These are phyloP conservation scores for Macrobrachium rosenbergii DNA, from an alignment of 1,140 invertebrate genomes.

Conservation along the genomic window DNA sequence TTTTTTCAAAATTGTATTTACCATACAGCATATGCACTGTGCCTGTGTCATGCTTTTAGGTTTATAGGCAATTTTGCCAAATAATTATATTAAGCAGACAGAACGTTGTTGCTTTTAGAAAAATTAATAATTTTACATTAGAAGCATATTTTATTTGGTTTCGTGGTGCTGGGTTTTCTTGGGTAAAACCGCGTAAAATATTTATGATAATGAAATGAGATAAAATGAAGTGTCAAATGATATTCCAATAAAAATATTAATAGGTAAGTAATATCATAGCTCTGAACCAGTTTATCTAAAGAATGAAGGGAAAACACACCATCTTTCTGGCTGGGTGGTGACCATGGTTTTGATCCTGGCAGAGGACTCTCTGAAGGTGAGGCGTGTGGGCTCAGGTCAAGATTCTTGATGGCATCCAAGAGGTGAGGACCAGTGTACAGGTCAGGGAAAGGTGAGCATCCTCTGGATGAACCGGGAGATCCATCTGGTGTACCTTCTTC, in stretches of 20 bases:
- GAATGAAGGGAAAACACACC: background rate
- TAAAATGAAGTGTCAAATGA: too few species aligned
- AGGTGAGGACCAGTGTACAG: slow-evolving; percentile 65
- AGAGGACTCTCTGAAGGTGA: slow-evolving; percentile 54
- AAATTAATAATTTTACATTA: too few species aligned
- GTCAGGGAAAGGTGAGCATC: slow-evolving; percentile 65
- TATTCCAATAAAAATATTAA: background rate
- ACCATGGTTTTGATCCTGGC: slow-evolving; percentile 32
- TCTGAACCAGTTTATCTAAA: background rate
- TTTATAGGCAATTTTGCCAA: too few species aligned
- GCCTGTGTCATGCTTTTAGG: too few species aligned
- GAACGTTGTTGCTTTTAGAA: too few species aligned
- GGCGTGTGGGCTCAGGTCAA: slow-evolving; percentile 61
- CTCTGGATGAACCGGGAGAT: slow-evolving; percentile 64
- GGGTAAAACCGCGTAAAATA: too few species aligned
- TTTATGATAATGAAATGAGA: too few species aligned
- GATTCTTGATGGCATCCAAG: slow-evolving; percentile 63
- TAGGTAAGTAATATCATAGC: slow-evolving; percentile 29
- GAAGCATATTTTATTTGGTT: too few species aligned
- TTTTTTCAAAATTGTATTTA: too few species aligned
- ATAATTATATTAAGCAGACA: too few species aligned
- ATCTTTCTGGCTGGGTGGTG: slow-evolving; percentile 14
- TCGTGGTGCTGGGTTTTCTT: too few species aligned
- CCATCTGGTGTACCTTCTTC: slow-evolving; percentile 64
- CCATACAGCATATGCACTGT: too few species aligned